Base-by-base conservation (phyloP, 1,140 invertebrate species). In the Metaphire vulgaris region DNA sequence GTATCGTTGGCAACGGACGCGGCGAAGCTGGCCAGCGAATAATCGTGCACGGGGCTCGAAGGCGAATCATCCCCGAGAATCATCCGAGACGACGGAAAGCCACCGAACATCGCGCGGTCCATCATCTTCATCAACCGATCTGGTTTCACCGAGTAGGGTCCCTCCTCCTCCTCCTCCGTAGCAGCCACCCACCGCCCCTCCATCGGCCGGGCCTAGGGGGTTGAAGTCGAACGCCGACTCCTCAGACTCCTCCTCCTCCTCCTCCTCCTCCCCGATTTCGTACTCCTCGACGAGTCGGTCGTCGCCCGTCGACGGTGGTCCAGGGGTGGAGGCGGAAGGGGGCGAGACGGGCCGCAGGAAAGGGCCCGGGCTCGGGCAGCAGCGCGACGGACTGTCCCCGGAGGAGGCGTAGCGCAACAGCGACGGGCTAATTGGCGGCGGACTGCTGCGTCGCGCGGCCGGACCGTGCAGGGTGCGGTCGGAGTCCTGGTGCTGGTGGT, bases 1-100 rank as follows among this genome's bases (percentile, higher is more conserved):
- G 85, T 86, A 78, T 84, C 84, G 77, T 80, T 85, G 1, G 85
- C 83, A 31, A 86, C 82, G 12, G 83, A 82, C 26, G 84, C 84
- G 0, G 85, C 85, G 78, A 81, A 86, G 0, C 81, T 84, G 31
- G 85, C 85, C 33, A 86, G 75, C 74, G 69, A 30, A n/a, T 65
- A 26, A 65, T 65, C 14, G 26, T 33, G 28, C 32, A 29, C 69
- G 31, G n/a, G 2, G 69, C 0, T 33, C 33, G 32, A n/a, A n/a
- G n/a, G n/a, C n/a, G n/a, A n/a, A n/a, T n/a, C n/a, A n/a, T n/a
- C n/a, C n/a, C n/a, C n/a, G n/a, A n/a, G n/a, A n/a, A n/a, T n/a
- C n/a, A n/a, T n/a, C n/a, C n/a, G n/a, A n/a, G n/a, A n/a, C n/a
- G n/a, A n/a, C n/a, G n/a, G n/a, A n/a, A n/a, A n/a, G n/a, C n/a